phyloP scores from a whole-genome alignment of 2,888 invertebrate genomes.

The Dusona sp. region DNA sequence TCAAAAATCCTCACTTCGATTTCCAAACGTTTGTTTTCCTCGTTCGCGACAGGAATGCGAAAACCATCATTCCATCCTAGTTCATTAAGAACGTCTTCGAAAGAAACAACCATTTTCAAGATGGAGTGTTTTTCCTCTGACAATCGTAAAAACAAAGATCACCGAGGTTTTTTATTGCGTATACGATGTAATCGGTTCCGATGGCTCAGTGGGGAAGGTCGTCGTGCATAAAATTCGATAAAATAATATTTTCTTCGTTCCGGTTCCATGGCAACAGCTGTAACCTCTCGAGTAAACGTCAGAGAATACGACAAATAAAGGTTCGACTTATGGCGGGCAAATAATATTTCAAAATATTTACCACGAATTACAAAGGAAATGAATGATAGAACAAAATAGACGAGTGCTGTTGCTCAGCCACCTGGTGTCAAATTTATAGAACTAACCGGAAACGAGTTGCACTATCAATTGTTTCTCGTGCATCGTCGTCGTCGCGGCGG shows the following conservation, averaged over 20 bases:
- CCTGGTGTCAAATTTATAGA: slow-evolving; percentile 10
- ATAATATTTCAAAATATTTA: neutral
- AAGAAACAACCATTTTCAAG: slow-evolving; percentile 83
- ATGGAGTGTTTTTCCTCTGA: neutral
- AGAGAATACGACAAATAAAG: neutral
- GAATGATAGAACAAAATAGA: slow-evolving; percentile 30
- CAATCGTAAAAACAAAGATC: neutral
- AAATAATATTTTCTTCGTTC: slow-evolving; percentile 48
- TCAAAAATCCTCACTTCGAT: slow-evolving; percentile 83
- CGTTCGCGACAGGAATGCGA: slow-evolving; percentile 92
- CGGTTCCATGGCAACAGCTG: slow-evolving; percentile 65
- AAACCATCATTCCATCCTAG: slow-evolving; percentile 92
- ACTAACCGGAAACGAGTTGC: slow-evolving; percentile 29
- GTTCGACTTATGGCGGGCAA: neutral
- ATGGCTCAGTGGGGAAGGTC: neutral
- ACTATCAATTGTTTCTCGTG: slow-evolving; percentile 30
- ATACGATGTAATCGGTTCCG: neutral
- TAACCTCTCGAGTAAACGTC: slow-evolving; percentile 28
- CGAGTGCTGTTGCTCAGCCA: slow-evolving; percentile 2
- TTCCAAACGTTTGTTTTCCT: slow-evolving; percentile 88
- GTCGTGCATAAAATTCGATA: slow-evolving; percentile 13
- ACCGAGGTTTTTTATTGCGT: neutral
- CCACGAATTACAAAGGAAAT: slow-evolving; percentile 10
- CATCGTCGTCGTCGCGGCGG: slow-evolving; percentile 8
- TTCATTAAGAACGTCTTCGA: slow-evolving; percentile 88